Conservation (phyloP, 2,888 invertebrate species). For the Phalera bucephala region DNA sequence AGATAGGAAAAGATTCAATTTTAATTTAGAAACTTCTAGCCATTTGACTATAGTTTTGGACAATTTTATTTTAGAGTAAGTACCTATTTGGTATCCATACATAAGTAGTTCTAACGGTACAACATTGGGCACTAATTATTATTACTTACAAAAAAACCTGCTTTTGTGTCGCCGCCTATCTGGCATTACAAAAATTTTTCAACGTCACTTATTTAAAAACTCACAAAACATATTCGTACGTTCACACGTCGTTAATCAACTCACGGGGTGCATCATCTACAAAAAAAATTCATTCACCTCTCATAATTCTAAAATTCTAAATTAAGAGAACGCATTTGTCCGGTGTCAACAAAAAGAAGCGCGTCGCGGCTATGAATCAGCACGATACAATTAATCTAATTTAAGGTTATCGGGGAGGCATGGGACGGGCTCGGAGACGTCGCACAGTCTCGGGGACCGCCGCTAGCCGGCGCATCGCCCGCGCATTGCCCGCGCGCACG, state of each 20-base stretch:
- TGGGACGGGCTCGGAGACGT: slow-evolving; percentile 62
- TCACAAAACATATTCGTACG: slow-evolving; percentile 3
- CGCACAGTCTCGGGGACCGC: slow-evolving; percentile 74
- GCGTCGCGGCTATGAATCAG: slow-evolving; percentile 74
- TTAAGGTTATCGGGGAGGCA: slow-evolving; percentile 78
- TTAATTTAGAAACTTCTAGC: too few species aligned
- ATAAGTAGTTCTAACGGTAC: too few species aligned
- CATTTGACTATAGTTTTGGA: too few species aligned
- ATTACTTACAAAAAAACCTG: too few species aligned
- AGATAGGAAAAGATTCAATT: too few species aligned
- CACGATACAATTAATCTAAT: slow-evolving; percentile 81
- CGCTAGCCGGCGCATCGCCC: slow-evolving; percentile 61
- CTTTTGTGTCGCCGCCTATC: too few species aligned
- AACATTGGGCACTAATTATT: too few species aligned
- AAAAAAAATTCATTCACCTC: slow-evolving; percentile 58
- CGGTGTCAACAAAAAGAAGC: slow-evolving; percentile 68
- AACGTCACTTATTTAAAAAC: neutral
- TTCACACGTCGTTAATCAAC: slow-evolving; percentile 12
- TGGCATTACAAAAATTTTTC: too few species aligned
- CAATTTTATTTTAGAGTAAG: too few species aligned
- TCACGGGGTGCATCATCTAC: slow-evolving; percentile 14
- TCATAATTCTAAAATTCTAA: slow-evolving; percentile 57
- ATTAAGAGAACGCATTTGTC: slow-evolving; percentile 69
- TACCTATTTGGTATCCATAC: too few species aligned
- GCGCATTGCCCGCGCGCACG: slow-evolving; percentile 34